These are phyloP conservation scores for Teleiodes luculella DNA, from an alignment of 2,888 invertebrate species.

Conservation along the genomic window DNA sequence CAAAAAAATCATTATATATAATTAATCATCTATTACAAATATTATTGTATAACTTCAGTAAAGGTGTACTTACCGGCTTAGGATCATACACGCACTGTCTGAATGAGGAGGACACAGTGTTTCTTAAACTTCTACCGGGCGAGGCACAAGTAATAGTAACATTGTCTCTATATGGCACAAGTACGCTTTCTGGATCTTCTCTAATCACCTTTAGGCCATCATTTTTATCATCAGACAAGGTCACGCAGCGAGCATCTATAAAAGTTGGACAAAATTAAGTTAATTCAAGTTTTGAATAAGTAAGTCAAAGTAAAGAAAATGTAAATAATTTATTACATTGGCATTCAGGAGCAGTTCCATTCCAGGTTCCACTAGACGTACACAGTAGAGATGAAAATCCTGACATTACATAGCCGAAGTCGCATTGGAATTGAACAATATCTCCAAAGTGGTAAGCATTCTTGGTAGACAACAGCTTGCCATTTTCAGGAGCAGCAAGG, in stretches of 20 bases:
- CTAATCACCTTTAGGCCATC: slow-evolving; percentile 90
- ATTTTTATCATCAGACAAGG: slow-evolving; percentile 91
- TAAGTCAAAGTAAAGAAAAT: neutral
- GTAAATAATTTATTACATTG: slow-evolving; percentile 83
- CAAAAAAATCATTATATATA: slow-evolving; percentile 24
- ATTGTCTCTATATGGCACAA: slow-evolving; percentile 93
- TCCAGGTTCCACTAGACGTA: slow-evolving; percentile 94
- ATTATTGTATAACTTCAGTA: neutral
- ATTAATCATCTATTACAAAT: neutral
- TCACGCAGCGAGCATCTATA: slow-evolving; percentile 93
- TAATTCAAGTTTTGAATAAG: neutral
- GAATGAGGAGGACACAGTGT: slow-evolving; percentile 90
- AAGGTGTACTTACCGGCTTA: slow-evolving; percentile 79
- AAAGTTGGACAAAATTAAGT: slow-evolving; percentile 22
- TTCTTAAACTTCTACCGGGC: slow-evolving; percentile 86
- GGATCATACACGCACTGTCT: slow-evolving; percentile 98
- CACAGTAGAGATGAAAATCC: slow-evolving; percentile 92
- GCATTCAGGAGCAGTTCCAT: slow-evolving; percentile 94
- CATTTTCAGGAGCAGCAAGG: slow-evolving; percentile 89
- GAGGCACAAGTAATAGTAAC: slow-evolving; percentile 90
- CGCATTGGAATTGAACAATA: slow-evolving; percentile 93
- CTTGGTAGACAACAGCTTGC: slow-evolving; percentile 89
- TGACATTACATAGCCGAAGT: slow-evolving; percentile 95
- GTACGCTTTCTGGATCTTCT: slow-evolving; percentile 88
- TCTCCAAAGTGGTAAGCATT: slow-evolving; percentile 93